Evolutionary conservation across 2,113 vertebrate genomes (phyloP), one percentile per base, ranked within the genome.

Genomic region (Polypterus bichir): DNA sequence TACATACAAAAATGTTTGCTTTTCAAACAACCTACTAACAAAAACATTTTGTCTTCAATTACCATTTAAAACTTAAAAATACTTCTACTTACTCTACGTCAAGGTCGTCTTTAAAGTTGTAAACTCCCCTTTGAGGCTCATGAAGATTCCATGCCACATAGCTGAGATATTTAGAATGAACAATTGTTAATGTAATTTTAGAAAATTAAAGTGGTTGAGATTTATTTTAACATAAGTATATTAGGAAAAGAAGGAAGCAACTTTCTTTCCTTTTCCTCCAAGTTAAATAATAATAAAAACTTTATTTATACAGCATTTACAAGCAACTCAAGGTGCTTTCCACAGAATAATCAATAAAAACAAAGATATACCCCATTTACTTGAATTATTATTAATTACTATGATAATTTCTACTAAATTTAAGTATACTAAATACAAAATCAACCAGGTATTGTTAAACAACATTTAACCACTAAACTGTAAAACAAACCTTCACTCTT

Each of bases 101-200:
- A 76, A 97, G 80, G 64, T 90, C 85, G 27, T 67, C 77, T 2
- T 79, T 84, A 79, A 97, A 97, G 78, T 90, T 85, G 65, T 92
- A 96, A 27, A 74, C 78, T 5, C 78, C 87, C 76, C 81, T 87
- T 61, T 86, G 76, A n/a, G 83, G 83, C 11, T 98, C 89, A 2
- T 98, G 94, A 10, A 97, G 88, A 75, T 86, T 94, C 94, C 94
- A 97, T 0, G 94, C 89, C 47, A 97, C 91, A 0, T 87, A 87
- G 65, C 93, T 97, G 75, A 10, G 76, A 67, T 57, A 1, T 27
- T 27, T 7, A 58, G 63, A 74, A 68, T 7, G 63, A 7, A 71
- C 7, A 47, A 44, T 65, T 9, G 4, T 55, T 1, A 44, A 8
- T 55, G 1, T 11, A 49, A 3, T 59, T 70, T 59, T 27, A 27